Percentiles rank a stretch among this genome's conserved stretches.
phyloP scores from a whole-genome alignment of 2,113 vertebrate species.

The Holacanthus passer region DNA sequence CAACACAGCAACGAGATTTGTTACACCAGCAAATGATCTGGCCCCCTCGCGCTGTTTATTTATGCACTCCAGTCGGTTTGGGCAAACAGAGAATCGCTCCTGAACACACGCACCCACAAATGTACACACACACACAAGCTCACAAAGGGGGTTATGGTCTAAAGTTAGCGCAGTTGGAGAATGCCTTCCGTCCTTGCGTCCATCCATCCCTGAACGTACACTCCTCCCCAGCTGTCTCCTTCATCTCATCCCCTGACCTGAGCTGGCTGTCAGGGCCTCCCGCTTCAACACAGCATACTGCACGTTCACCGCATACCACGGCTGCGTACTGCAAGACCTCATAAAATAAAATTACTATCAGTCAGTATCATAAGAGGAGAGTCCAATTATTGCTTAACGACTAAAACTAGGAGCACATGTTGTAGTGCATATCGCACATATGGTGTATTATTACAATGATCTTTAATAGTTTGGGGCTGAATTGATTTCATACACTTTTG shows the following conservation, averaged over 20 bases:
- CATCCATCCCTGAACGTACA: constrained; percentile 68
- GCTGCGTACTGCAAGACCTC: constrained; percentile 43
- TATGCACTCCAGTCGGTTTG: constrained; percentile 27
- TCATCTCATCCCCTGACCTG: constrained; percentile 77
- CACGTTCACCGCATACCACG: constrained; percentile 57
- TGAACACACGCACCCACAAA: neutral
- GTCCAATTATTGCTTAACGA: constrained; percentile 36
- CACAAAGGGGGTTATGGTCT: constrained; percentile 69
- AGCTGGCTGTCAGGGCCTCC: constrained; percentile 69
- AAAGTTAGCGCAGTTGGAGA: constrained; percentile 78
- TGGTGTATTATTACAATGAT: constrained; percentile 30
- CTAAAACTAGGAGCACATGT: constrained; percentile 42
- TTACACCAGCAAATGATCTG: constrained; percentile 49
- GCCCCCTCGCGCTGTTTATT: constrained; percentile 54
- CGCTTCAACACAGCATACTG: constrained; percentile 57
- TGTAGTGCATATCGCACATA: constrained; percentile 22
- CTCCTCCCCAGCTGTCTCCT: constrained; percentile 78
- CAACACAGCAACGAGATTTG: constrained; percentile 55
- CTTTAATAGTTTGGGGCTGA: constrained; percentile 10
- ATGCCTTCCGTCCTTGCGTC: constrained; percentile 70
- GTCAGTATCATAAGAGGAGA: constrained; percentile 44
- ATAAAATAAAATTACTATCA: constrained; percentile 57
- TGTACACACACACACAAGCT: constrained; percentile 1
- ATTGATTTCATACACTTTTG: constrained; percentile 9
- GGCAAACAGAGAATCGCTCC: constrained; percentile 55